Percentiles rank a stretch among this genome's conserved stretches.
These are phyloP conservation scores for Orius laevigatus DNA, from an alignment of 1,140 invertebrate species.

Conservation along the genomic window DNA sequence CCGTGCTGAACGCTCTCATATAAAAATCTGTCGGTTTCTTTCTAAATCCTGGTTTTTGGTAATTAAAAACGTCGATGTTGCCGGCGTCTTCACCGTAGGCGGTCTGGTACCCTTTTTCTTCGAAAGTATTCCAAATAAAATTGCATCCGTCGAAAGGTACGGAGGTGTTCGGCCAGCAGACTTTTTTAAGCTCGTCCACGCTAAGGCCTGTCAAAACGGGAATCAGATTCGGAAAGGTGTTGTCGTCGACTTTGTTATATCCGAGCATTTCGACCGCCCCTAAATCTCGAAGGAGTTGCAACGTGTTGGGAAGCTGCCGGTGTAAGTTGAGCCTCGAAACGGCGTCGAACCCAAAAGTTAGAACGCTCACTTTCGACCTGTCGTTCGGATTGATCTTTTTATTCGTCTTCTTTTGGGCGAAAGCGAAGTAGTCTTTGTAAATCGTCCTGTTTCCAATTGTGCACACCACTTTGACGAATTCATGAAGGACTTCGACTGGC, in stretches of 20 bases:
- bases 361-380: conserved; percentile 28
- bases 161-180: conserved; percentile 20
- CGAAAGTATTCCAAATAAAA: conserved; percentile 39
- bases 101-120: conserved; percentile 33
- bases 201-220: conserved; percentile 31
- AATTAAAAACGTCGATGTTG: conserved; percentile 38
- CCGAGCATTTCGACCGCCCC: conserved; percentile 28
- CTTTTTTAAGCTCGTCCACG: conserved; percentile 22
- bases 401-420: conserved; percentile 8
- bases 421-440: conserved; percentile 24
- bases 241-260: conserved; percentile 30
- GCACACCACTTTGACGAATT: conserved; percentile 21
- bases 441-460: conserved; percentile 6
- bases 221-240: conserved; percentile 31
- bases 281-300: conserved; percentile 27
- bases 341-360: conserved; percentile 55
- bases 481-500: conserved; percentile 12
- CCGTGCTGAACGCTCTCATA: conserved; percentile 31
- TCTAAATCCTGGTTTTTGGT: conserved; percentile 35
- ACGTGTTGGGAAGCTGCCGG: conserved; percentile 35
- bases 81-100: conserved; percentile 38
- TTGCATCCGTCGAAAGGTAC: conserved; percentile 39
- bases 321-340: conserved; percentile 39
- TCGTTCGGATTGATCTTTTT: not conserved
- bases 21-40: conserved; percentile 41